Conservation (phyloP, 1,140 invertebrate genomes). For the Eumaeus atala region DNA sequence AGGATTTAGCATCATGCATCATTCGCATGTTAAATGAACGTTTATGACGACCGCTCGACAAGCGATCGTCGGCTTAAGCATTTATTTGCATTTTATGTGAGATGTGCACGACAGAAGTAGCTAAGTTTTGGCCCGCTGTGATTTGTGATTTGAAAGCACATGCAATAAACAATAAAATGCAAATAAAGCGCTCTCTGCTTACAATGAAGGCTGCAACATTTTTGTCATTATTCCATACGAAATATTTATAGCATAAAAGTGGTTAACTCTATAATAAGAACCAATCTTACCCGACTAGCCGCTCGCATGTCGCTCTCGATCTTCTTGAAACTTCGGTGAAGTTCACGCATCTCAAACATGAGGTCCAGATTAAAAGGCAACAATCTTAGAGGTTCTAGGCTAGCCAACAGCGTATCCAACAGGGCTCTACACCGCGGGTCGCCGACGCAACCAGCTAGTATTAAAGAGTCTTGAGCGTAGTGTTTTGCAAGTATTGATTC, state of each 20-base stretch:
- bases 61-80: conserved; percentile 39
- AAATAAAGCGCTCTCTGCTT: conserved; percentile 67
- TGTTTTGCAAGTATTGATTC: conserved; percentile 88
- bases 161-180: conserved; percentile 72
- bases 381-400: conserved; percentile 83
- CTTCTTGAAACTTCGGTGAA: conserved; percentile 84
- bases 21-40: conserved; percentile 33
- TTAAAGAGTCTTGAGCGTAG: conserved; percentile 82
- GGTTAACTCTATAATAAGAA: conserved; percentile 9
- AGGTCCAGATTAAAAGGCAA: conserved; percentile 87
- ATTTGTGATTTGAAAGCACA: conserved; percentile 61
- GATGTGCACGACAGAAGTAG: conserved; percentile 62
- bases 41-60: conserved; percentile 32
- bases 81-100: conserved; percentile 73
- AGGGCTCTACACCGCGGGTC: conserved; percentile 77
- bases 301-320: conserved; percentile 75
- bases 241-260: conserved; percentile 10
- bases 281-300: conserved; percentile 61
- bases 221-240: neutral
- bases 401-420: conserved; percentile 82
- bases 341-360: conserved; percentile 84
- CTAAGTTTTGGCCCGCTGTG: conserved; percentile 42
- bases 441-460: conserved; percentile 81
- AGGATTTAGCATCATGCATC: conserved; percentile 61
- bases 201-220: conserved; percentile 3